Conservation (phyloP, 2,113 vertebrate species). For the Delphinapterus leucas region DNA sequence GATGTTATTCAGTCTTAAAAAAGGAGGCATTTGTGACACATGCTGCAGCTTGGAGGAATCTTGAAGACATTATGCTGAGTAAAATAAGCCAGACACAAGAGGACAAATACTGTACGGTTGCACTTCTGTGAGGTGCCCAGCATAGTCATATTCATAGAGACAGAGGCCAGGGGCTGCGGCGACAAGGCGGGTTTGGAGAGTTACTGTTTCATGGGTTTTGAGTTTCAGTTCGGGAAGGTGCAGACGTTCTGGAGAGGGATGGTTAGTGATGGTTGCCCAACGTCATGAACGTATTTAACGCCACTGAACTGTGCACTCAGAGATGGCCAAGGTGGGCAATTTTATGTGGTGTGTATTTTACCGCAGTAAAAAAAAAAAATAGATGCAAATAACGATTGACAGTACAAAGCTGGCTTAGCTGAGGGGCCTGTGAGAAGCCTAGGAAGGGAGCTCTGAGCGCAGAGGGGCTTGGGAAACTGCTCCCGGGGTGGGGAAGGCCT, state of each 20-base stretch:
- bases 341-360: not conserved
- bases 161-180: not conserved
- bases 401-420: not conserved
- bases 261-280: not conserved
- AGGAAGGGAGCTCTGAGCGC: not conserved
- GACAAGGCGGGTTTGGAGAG: rapidly evolving
- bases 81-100: not conserved
- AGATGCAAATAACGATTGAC: not conserved
- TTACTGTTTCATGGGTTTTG: not conserved
- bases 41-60: not conserved
- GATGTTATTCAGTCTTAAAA: not conserved
- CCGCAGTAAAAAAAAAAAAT: not conserved
- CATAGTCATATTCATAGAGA: not conserved
- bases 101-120: not conserved
- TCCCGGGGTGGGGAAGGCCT: not conserved
- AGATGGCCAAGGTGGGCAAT: not conserved
- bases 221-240: not conserved
- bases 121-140: not conserved
- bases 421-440: not conserved
- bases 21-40: not conserved
- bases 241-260: not conserved
- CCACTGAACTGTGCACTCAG: not conserved
- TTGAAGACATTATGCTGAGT: not conserved
- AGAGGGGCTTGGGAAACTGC: not conserved
- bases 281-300: not conserved